A percentile compares a stretch with the other conserved stretches of the same genome.
Conservation (phyloP, 92 coral and sea anemone species). For the Isaurus tuberculatus region DNA sequence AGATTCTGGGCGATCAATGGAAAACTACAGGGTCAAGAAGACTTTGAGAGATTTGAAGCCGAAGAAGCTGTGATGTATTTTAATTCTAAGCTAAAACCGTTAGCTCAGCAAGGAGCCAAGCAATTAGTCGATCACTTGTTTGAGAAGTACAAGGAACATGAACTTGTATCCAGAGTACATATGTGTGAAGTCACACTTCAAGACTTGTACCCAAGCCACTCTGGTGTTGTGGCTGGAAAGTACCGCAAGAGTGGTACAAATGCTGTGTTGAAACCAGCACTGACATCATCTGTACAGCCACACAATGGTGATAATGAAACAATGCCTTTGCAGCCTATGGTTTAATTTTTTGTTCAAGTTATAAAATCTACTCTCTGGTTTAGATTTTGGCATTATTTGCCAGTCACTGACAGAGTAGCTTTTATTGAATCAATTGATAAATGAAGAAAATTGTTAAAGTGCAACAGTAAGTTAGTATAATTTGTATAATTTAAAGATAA, state of each 20-base stretch:
- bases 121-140: conserved; percentile 59
- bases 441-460: too few species aligned
- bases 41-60: conserved; percentile 68
- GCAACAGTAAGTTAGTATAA: too few species aligned
- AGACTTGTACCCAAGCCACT: conserved; percentile 62
- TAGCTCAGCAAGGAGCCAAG: conserved; percentile 65
- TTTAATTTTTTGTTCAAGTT: too few species aligned
- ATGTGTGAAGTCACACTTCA: conserved; percentile 59
- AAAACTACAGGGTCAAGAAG: conserved; percentile 53
- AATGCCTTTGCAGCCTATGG: conserved; percentile 19
- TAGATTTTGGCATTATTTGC: too few species aligned
- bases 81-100: conserved; percentile 67
- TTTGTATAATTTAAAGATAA: too few species aligned
- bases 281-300: background rate
- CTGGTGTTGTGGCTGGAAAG: conserved; percentile 56
- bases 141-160: conserved; percentile 63
- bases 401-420: too few species aligned
- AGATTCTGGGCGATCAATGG: conserved; percentile 58
- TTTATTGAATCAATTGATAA: too few species aligned
- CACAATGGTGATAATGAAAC: background rate
- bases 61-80: conserved; percentile 68
- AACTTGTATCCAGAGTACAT: conserved; percentile 45
- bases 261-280: background rate
- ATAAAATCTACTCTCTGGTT: too few species aligned
- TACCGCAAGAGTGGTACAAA: conserved; percentile 42